phyloP scores from a whole-genome alignment of 2,888 invertebrate genomes.

The Caradrina kadenii region DNA sequence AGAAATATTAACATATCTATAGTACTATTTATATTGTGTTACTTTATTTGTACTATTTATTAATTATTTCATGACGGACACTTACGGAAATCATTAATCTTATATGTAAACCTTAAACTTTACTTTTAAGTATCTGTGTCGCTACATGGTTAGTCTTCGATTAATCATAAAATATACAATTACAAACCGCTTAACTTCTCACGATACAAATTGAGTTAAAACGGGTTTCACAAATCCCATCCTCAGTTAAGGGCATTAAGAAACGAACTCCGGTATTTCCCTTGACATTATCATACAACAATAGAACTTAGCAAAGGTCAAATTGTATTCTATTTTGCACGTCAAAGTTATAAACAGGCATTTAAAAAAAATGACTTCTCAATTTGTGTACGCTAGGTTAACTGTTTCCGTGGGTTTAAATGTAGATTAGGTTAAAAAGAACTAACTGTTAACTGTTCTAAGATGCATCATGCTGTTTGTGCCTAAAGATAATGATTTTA shows the following conservation, averaged over 20 bases:
- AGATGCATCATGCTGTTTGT: background rate
- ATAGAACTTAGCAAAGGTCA: conserved; percentile 68
- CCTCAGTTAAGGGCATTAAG: conserved; percentile 59
- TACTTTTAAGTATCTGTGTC: background rate
- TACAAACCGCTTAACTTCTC: conserved; percentile 22
- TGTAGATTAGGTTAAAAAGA: conserved; percentile 14
- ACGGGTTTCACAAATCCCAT: conserved; percentile 52
- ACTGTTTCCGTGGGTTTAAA: conserved; percentile 2
- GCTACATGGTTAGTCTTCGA: background rate
- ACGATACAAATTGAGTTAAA: conserved; percentile 33
- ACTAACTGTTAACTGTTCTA: conserved; percentile 4
- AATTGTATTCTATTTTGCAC: conserved; percentile 64
- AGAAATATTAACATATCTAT: background rate
- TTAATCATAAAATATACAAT: conserved; percentile 21
- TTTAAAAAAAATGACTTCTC: conserved; percentile 23
- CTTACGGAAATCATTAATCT: background rate
- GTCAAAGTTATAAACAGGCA: conserved; percentile 47
- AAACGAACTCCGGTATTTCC: conserved; percentile 70
- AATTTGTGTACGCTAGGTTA: conserved; percentile 9
- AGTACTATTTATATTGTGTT: no score
- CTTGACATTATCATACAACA: conserved; percentile 78
- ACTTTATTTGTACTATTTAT: background rate
- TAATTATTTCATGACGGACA: no score
- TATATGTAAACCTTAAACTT: conserved; percentile 1
- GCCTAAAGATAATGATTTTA: background rate